Percentiles rank a stretch among this genome's conserved stretches.
phyloP scores from a whole-genome alignment of 2,888 invertebrate species.

The Toxonevra muliebris region DNA sequence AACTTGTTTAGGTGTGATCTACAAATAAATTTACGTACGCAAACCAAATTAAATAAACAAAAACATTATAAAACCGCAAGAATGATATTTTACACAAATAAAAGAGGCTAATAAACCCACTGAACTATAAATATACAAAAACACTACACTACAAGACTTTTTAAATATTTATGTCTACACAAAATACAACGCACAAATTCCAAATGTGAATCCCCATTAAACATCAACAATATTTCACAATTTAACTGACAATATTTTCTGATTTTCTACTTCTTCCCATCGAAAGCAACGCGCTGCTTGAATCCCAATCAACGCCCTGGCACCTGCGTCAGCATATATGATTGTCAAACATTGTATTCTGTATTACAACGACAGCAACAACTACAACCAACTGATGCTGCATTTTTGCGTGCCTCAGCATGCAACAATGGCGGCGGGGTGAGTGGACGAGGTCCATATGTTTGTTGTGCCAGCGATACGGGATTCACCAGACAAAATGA shows the following conservation, averaged over 20 bases:
- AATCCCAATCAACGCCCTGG: slow-evolving; percentile 60
- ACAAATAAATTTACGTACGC: no score
- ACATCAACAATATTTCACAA: background rate
- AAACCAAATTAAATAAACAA: no score
- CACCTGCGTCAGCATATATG: slow-evolving; percentile 55
- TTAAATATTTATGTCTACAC: no score
- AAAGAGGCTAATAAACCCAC: no score
- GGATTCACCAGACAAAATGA: slow-evolving; percentile 42
- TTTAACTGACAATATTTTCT: background rate
- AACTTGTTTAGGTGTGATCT: no score
- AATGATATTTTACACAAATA: no score
- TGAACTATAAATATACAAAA: no score
- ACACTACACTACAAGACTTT: no score
- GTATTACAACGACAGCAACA: slow-evolving; percentile 45
- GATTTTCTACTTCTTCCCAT: slow-evolving; percentile 18
- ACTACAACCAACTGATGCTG: slow-evolving; percentile 46
- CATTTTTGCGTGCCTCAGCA: slow-evolving; percentile 54
- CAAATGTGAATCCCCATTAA: slow-evolving; percentile 10
- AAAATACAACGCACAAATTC: no score
- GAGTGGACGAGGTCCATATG: slow-evolving; percentile 51
- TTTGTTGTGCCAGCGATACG: slow-evolving; percentile 59
- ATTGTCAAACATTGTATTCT: slow-evolving; percentile 55
- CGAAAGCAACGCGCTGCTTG: slow-evolving; percentile 67
- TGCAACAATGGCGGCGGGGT: slow-evolving; percentile 50
- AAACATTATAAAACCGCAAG: no score